Evolutionary conservation across 2,113 vertebrate species (phyloP).

Genomic region (Centropristis striata): DNA sequence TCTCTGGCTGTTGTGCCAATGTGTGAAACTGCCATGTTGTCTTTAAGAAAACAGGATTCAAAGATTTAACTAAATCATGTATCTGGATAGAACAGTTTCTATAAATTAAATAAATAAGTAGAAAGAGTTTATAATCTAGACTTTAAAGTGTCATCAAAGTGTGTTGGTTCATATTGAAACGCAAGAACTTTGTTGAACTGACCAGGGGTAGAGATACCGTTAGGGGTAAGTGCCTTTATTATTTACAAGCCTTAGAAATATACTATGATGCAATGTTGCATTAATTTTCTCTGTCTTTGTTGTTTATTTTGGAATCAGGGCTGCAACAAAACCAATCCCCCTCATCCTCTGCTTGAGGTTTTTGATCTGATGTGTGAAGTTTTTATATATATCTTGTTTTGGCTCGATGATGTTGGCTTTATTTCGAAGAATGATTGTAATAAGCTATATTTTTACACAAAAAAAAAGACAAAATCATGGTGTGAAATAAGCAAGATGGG

Average conservation of each 20-base stretch:
- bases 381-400: neutral
- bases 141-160: neutral
- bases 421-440: neutral
- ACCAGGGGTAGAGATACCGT: neutral
- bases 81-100: neutral
- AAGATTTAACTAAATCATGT: neutral
- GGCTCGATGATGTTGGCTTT: neutral
- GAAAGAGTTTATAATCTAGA: neutral
- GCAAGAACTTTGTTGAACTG: slow-evolving; percentile 2
- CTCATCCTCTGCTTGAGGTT: neutral
- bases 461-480: neutral
- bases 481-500: neutral
- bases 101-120: neutral
- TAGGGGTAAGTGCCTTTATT: slow-evolving; percentile 42
- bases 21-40: neutral
- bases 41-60: neutral
- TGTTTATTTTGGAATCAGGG: neutral
- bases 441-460: neutral
- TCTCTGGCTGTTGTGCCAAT: neutral
- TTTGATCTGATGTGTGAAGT: neutral
- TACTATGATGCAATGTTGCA: neutral
- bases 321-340: neutral
- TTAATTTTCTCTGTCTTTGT: neutral
- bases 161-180: slow-evolving; percentile 31
- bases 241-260: slow-evolving; percentile 25